A percentile compares a stretch with the other conserved stretches of the same genome.
These are phyloP conservation scores for Toxotes chatareus DNA, from an alignment of 2,113 vertebrate genomes.

Conservation along the genomic window DNA sequence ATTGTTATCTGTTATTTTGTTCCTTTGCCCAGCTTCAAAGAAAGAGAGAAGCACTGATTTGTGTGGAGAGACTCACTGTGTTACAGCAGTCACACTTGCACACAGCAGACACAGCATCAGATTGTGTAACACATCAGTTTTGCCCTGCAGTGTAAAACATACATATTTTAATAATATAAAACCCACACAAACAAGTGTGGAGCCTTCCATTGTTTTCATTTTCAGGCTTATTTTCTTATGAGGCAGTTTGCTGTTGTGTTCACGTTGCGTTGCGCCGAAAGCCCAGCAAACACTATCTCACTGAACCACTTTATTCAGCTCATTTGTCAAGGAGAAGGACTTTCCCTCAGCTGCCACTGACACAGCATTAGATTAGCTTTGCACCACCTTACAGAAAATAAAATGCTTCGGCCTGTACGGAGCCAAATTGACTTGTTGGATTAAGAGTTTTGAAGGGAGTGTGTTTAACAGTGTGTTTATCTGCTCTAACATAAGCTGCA, in stretches of 20 bases:
- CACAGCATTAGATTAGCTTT: conserved; percentile 46
- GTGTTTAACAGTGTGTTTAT: not conserved
- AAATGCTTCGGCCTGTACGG: conserved; percentile 23
- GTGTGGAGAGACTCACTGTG: conserved; percentile 1
- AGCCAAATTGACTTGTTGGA: not conserved
- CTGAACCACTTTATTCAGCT: conserved; percentile 29
- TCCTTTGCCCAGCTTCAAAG: conserved; percentile 30
- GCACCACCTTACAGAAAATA: conserved; percentile 25
- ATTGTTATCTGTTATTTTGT: conserved; percentile 43
- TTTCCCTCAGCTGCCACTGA: conserved; percentile 32
- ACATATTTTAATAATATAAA: too few relatives aligned
- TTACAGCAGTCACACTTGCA: not conserved
- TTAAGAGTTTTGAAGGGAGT: too few relatives aligned
- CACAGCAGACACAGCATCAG: not conserved
- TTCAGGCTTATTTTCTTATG: not conserved
- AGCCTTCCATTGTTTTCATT: not conserved
- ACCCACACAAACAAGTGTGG: not conserved
- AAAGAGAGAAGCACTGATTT: conserved; percentile 10
- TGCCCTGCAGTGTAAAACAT: too few relatives aligned
- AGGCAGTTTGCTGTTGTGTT: not conserved
- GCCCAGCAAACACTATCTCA: not conserved
- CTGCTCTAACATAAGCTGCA: too few relatives aligned
- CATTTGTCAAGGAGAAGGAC: conserved; percentile 47
- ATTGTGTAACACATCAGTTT: too few relatives aligned
- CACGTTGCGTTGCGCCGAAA: not conserved